phyloP scores from a whole-genome alignment of 2,797 vertebrate genomes.

The Hydrolagus colliei region DNA sequence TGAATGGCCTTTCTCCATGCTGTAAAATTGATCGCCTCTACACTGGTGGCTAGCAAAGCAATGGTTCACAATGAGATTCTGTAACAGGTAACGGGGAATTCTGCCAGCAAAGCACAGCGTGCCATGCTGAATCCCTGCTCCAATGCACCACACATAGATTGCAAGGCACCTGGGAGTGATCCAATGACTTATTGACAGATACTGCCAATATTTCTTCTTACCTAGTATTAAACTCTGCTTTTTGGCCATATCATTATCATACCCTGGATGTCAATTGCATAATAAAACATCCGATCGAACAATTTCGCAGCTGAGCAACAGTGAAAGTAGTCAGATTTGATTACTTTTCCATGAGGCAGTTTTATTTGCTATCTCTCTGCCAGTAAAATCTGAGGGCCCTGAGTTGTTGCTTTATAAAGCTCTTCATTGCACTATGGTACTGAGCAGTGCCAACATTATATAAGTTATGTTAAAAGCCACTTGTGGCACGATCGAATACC shows the following conservation, averaged over 20 bases:
- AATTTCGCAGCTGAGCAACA: not conserved
- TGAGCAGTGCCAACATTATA: not conserved
- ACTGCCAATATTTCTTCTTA: too few relatives aligned
- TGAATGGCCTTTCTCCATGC: too few relatives aligned
- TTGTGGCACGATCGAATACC: not conserved
- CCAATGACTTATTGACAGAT: too few relatives aligned
- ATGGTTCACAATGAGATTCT: too few relatives aligned
- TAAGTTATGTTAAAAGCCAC: constrained; percentile 14
- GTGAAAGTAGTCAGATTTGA: not conserved
- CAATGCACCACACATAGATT: too few relatives aligned
- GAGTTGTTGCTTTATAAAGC: not conserved
- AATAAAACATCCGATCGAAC: not conserved
- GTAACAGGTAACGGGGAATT: too few relatives aligned
- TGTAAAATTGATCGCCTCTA: too few relatives aligned
- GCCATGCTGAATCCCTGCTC: too few relatives aligned
- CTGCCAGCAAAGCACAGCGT: too few relatives aligned
- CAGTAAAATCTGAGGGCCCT: not conserved
- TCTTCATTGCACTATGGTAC: not conserved
- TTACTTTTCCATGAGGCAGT: not conserved
- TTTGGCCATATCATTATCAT: not conserved
- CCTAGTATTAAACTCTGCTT: not conserved
- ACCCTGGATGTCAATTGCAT: not conserved
- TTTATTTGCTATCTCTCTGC: not conserved
- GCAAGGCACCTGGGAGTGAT: too few relatives aligned
- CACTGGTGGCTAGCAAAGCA: too few relatives aligned